Base-by-base conservation (phyloP, 2,113 vertebrate species). In the Opisthocomus hoazin region DNA sequence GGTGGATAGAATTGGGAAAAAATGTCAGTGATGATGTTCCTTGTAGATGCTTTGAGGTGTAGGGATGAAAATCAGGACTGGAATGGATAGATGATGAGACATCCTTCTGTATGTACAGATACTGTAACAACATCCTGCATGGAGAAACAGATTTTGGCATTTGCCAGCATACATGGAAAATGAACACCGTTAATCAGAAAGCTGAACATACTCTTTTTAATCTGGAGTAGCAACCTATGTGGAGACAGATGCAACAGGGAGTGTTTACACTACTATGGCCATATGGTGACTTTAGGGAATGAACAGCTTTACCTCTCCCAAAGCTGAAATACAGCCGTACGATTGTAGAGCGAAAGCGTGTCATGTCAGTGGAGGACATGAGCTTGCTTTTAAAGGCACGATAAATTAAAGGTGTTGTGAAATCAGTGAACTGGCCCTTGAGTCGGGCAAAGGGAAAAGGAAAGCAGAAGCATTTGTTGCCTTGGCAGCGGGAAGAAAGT, bases 401-500 rank as follows among this genome's bases (percentile, higher is more conserved):
- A 43, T 43, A 21, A 64, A 34, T 78, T 58, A 61, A 65, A 77
- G 20, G 10, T 29, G 53, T 2, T 84, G 26, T 51, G 39, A 68
- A n/a, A 50, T 34, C 26, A 41, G 54, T 46, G 29, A 82, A 6
- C 12, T 84, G 53, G 82, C 66, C 66, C 51, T 63, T 18, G 48
- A 46, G 65, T 34, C 3, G 1, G 60, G 39, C 48, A 61, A 82
- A 54, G 22, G 57, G 61, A 64, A 46, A 37, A 77, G 16, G 50
- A 57, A 61, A 69, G 19, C 10, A 17, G 57, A 53, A 45, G 29
- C 3, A 2, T 53, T 63, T 21, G 37, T 37, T 2, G 2, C 39
- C 34, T 75, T 37, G 34, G 24, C 0, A 0, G 23, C 4, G 0
- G 39, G n/a, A 84, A 63, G 64, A 24, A 76, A 76, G 14, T 43